These are phyloP conservation scores for Sander lucioperca DNA, from an alignment of 2,113 vertebrate genomes.

Conservation along the genomic window DNA sequence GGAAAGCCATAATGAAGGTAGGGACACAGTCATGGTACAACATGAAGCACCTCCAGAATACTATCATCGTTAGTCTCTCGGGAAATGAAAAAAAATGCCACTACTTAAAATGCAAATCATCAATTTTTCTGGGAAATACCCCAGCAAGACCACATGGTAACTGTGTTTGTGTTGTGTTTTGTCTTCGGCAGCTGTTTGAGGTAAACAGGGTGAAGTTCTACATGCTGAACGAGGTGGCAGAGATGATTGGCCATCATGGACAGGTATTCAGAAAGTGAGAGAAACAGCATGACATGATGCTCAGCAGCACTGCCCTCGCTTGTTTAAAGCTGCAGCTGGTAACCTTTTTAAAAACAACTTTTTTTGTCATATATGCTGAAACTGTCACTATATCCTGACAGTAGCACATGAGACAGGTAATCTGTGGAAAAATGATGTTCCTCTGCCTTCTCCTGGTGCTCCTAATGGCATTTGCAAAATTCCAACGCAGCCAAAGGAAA, in stretches of 20 bases:
- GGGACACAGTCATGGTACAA: conserved; percentile 48
- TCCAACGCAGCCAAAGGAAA: too few relatives aligned
- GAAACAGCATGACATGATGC: conserved; percentile 78
- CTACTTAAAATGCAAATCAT: conserved; percentile 44
- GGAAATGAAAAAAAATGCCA: background rate
- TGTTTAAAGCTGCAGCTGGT: background rate
- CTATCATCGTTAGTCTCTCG: conserved; percentile 32
- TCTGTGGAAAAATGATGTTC: too few relatives aligned
- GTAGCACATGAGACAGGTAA: too few relatives aligned
- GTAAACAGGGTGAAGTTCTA: conserved; percentile 97
- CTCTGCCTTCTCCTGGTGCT: too few relatives aligned
- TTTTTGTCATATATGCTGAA: too few relatives aligned
- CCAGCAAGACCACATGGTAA: background rate
- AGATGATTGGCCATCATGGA: conserved; percentile 96
- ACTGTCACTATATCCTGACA: too few relatives aligned
- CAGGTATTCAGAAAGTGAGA: conserved; percentile 92
- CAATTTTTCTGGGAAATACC: conserved; percentile 25
- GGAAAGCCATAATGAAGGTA: conserved; percentile 96
- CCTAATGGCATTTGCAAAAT: too few relatives aligned
- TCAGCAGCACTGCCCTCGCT: conserved; percentile 37
- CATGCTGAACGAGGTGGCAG: conserved; percentile 97
- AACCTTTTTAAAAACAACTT: too few relatives aligned
- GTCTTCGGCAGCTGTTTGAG: conserved; percentile 91
- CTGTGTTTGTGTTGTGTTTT: conserved; percentile 20
- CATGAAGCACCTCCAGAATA: conserved; percentile 14